These are phyloP conservation scores for Alloscopus bannaensis DNA, from an alignment of 2,888 invertebrate species.

Conservation along the genomic window DNA sequence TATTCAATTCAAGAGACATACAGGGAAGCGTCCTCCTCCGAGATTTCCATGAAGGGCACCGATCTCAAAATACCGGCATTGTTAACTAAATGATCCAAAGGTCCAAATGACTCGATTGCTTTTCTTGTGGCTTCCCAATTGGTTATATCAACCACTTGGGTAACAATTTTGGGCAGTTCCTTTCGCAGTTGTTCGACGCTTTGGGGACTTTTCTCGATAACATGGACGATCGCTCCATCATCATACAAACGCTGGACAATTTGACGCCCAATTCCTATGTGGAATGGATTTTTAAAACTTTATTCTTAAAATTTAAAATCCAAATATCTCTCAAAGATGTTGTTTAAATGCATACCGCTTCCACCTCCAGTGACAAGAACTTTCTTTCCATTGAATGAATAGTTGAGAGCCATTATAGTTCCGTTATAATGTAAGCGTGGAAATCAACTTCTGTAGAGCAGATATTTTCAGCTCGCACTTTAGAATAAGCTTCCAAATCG, in stretches of 20 bases:
- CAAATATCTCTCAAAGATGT: background rate
- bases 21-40: constrained; percentile 16
- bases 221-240: constrained; percentile 36
- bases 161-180: constrained; percentile 32
- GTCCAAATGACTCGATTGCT: constrained; percentile 39
- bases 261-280: constrained; percentile 48
- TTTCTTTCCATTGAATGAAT: constrained; percentile 43
- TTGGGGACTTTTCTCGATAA: constrained; percentile 37
- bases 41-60: constrained; percentile 27
- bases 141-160: constrained; percentile 34
- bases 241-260: constrained; percentile 42
- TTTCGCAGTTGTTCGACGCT: constrained; percentile 23
- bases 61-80: constrained; percentile 26
- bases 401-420: constrained; percentile 34
- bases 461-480: too few species aligned
- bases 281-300: background rate
- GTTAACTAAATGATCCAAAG: constrained; percentile 44
- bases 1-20: constrained; percentile 15
- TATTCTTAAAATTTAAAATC: constrained; percentile 1
- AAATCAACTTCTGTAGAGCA: too few species aligned
- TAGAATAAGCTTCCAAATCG: too few species aligned
- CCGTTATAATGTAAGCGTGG: background rate
- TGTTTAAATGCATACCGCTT: constrained; percentile 31
- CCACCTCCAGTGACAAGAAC: constrained; percentile 50
- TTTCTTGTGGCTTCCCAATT: constrained; percentile 46